Evolutionary conservation across 2,113 vertebrate species (phyloP), one percentile per base, ranked within the genome.

Genomic region (Xiphophorus couchianus): DNA sequence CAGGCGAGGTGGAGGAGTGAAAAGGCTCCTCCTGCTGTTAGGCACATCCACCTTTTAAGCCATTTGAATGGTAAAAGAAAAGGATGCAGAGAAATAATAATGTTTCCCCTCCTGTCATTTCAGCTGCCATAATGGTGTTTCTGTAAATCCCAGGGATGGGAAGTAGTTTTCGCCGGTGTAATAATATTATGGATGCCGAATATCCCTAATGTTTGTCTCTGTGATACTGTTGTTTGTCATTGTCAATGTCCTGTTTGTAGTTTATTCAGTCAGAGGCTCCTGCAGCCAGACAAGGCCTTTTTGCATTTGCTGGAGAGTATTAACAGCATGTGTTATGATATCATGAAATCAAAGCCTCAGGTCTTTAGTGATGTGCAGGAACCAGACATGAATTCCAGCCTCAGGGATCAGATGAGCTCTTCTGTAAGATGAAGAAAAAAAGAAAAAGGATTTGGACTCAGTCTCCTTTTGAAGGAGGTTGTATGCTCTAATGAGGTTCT

Each of bases 161-260:
- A 83, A 92, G 89, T 81, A 80, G 84, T 76, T 29, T 66, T 51
- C 51, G 73, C 76, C 87, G 72, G 89, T 86, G 85, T 76, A 83
- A 90, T 87, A 85, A 92, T 78, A 78, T 89, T 86, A 86, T 90
- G 87, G 85, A 89, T 88, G 91, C 83, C 65, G 25, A 10, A 71
- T 48, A 62, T 51, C 69, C 35, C 60, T 77, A 25, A 74, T 88
- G 44, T 77, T 70, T 48, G 77, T 69, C 80, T 65, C 27, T 66
- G 33, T 83, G 68, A 71, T 82, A 4, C 69, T 62, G 25, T 63
- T 76, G 78, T 73, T 65, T 76, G 78, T 73, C 69, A 71, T 70
- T 71, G 77, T 81, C 35, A 58, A 17, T 35, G 68, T 86, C 37
- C 48, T 83, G 80, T 82, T 84, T 81, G 81, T 63, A 83, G 70